Conservation (phyloP, 2,113 vertebrate species). For the Notarius lentiginosus region DNA sequence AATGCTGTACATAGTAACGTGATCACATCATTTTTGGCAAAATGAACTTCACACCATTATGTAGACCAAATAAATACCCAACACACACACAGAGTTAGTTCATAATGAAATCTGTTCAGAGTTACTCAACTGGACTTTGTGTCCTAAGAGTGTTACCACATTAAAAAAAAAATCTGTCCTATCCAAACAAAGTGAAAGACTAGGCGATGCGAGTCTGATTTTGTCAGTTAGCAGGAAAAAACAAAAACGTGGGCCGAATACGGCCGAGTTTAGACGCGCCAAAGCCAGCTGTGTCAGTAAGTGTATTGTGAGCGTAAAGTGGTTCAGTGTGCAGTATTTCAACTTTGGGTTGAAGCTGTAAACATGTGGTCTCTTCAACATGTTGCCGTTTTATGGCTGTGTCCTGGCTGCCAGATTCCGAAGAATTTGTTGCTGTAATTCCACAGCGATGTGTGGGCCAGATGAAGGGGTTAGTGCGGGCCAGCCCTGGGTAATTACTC, state of each 20-base stretch:
- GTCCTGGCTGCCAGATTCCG: background rate
- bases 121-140: background rate
- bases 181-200: background rate
- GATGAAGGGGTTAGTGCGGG: background rate
- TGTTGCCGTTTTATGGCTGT: background rate
- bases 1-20: background rate
- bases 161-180: background rate
- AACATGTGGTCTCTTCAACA: background rate
- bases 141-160: conserved; percentile 12
- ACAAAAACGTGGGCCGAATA: background rate
- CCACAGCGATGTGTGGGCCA: background rate
- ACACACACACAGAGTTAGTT: background rate
- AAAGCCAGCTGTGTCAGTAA: background rate
- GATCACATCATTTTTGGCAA: background rate
- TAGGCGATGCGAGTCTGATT: background rate
- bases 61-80: background rate
- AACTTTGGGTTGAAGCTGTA: background rate
- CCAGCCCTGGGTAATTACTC: background rate
- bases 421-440: background rate
- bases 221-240: background rate
- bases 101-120: background rate
- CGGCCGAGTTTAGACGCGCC: background rate
- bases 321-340: background rate
- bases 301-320: background rate
- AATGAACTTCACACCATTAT: background rate